Evolutionary conservation across 2,888 invertebrate species (phyloP), one percentile per base, ranked within the genome.

Genomic region (Oeneis ivallda): DNA sequence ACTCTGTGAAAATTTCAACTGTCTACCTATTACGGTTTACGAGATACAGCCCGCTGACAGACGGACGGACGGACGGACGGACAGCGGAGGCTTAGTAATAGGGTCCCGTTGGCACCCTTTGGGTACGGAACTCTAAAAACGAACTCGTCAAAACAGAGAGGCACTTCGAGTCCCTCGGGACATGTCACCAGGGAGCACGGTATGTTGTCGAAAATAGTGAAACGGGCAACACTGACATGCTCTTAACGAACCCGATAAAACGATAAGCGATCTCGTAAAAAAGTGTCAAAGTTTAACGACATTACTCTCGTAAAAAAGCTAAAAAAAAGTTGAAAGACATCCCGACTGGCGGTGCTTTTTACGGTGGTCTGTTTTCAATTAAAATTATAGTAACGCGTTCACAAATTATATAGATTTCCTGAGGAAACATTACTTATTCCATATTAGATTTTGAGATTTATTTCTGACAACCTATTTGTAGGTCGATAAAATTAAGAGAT

Each of bases 371-470:
- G 90, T 84, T 86, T 88, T 81, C 71, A 85, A 89, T 90, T 89
- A 88, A 79, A 77, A 77, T 78, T 71, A 81, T 79, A 77, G 75
- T 79, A 77, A 74, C 69, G 70, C 71, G 67, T 64, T 75, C 78
- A 86, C 87, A 85, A 87, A 87, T 87, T 84, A 79, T 84, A 79
- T 74, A 78, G 70, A 80, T 85, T 81, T 90, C 90, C 90, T 87
- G 76, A 87, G 90, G 90, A 89, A 82, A 83, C 78, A 79, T 76
- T 79, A 79, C 78, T 82, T 82, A 74, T 71, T 47, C 4, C 0
- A 37, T 37, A 37, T 37, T 34, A 62, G 63, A 56, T 39, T 71
- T 72, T 39, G 17, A 9, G 5, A 19, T 70, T 71, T 71, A 26
- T 69, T 67, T 13, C 7, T 26, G 56, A 26, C 37, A 60, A 60